phyloP scores from a whole-genome alignment of 2,888 invertebrate genomes.

The Diploptera punctata region DNA sequence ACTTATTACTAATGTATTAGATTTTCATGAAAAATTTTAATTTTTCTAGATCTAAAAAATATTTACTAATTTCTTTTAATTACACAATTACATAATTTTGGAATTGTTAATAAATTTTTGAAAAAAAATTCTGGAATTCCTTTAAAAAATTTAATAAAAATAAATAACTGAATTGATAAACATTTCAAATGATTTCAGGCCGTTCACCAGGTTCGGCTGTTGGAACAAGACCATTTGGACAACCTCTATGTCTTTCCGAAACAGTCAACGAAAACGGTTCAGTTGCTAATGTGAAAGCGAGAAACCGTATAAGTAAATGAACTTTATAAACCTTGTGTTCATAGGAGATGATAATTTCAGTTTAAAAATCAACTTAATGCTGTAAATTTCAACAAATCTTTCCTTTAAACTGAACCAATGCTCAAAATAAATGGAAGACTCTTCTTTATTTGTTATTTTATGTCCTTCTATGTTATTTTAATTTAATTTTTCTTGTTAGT shows the following conservation, averaged over 20 bases:
- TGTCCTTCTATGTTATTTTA: not conserved
- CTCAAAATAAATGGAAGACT: constrained; percentile 7
- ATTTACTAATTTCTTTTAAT: too few relatives aligned
- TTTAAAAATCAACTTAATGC: too few relatives aligned
- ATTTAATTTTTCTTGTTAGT: constrained; percentile 1
- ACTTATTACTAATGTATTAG: too few relatives aligned
- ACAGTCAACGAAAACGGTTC: constrained; percentile 49
- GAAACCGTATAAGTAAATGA: constrained; percentile 39
- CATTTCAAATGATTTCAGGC: constrained; percentile 37
- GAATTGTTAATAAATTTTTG: not conserved
- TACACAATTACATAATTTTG: too few relatives aligned
- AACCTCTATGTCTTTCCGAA: constrained; percentile 70
- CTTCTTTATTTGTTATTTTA: not conserved
- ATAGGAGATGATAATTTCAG: not conserved
- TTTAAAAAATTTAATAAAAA: too few relatives aligned
- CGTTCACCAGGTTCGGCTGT: constrained; percentile 56
- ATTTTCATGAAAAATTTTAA: too few relatives aligned
- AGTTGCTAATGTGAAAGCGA: constrained; percentile 27
- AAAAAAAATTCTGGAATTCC: not conserved
- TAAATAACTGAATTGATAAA: not conserved
- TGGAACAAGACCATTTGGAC: constrained; percentile 76
- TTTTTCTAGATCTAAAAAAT: too few relatives aligned
- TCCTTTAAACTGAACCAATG: not conserved
- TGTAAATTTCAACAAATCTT: too few relatives aligned
- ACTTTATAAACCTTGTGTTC: not conserved